phyloP scores from a whole-genome alignment of 2,797 vertebrate genomes.

The Rhinoraja longicauda region DNA sequence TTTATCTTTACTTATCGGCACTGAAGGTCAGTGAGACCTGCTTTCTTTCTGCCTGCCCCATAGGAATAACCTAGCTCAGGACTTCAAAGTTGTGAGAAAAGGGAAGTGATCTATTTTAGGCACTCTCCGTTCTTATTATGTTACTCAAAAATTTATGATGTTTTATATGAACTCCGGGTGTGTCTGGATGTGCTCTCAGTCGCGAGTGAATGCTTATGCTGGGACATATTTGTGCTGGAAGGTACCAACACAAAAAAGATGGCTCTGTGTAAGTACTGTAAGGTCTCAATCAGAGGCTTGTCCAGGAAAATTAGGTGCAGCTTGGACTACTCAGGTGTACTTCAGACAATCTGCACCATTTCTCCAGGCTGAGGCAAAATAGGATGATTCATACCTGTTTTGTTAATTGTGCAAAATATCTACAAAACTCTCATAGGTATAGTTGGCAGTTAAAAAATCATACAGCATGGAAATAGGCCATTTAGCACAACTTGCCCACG shows the following conservation, averaged over 20 bases:
- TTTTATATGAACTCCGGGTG: background rate
- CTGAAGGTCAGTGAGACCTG: background rate
- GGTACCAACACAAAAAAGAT: background rate
- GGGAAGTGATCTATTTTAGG: background rate
- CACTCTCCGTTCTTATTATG: background rate
- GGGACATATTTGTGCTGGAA: background rate
- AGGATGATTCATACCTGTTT: background rate
- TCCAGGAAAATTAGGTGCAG: no score
- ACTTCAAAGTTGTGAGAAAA: background rate
- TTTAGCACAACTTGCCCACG: no score
- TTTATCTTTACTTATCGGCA: background rate
- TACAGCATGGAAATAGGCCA: no score
- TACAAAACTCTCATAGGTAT: background rate
- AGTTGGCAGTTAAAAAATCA: background rate
- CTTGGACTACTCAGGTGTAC: no score
- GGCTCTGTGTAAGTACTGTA: background rate
- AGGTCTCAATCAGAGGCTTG: background rate
- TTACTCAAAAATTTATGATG: background rate
- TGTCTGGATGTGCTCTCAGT: background rate
- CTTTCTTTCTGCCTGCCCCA: background rate
- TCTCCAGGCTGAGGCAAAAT: background rate
- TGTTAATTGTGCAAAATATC: background rate
- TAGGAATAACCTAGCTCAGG: background rate
- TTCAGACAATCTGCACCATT: background rate
- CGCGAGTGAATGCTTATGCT: background rate